Evolutionary conservation across 2,888 invertebrate genomes (phyloP).

Genomic region (Lysandra coridon): DNA sequence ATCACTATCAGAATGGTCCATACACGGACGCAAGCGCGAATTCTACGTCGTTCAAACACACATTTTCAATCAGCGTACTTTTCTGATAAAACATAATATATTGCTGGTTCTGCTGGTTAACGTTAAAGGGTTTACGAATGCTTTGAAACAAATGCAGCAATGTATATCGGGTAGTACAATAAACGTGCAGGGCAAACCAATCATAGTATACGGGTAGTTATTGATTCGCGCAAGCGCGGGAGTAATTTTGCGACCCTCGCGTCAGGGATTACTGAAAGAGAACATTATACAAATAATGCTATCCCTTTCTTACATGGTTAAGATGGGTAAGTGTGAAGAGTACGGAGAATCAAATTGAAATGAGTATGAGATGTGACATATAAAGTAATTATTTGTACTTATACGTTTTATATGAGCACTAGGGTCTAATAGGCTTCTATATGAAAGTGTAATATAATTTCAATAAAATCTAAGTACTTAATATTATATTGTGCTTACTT

Average conservation of each 20-base stretch:
- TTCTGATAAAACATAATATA: constrained; percentile 41
- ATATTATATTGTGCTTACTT: too few species aligned
- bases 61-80: constrained; percentile 41
- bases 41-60: constrained; percentile 49
- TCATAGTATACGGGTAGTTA: constrained; percentile 52
- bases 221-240: constrained; percentile 75
- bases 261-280: constrained; percentile 49
- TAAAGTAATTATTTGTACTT: constrained; percentile 5
- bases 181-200: constrained; percentile 24
- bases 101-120: constrained; percentile 44
- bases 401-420: constrained; percentile 14
- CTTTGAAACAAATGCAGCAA: constrained; percentile 42
- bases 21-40: constrained; percentile 65
- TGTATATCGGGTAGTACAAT: constrained; percentile 41
- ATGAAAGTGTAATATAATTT: neutral
- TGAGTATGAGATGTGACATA: constrained; percentile 20
- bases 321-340: constrained; percentile 34
- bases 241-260: constrained; percentile 47
- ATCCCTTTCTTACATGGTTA: constrained; percentile 45
- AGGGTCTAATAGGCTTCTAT: neutral
- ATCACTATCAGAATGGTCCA: constrained; percentile 71
- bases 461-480: neutral
- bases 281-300: constrained; percentile 38
- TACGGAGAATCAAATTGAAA: constrained; percentile 13
- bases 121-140: too few species aligned